Evolutionary conservation across 2,888 invertebrate species (phyloP), one percentile per base, ranked within the genome.

Genomic region (Athetis lepigone): DNA sequence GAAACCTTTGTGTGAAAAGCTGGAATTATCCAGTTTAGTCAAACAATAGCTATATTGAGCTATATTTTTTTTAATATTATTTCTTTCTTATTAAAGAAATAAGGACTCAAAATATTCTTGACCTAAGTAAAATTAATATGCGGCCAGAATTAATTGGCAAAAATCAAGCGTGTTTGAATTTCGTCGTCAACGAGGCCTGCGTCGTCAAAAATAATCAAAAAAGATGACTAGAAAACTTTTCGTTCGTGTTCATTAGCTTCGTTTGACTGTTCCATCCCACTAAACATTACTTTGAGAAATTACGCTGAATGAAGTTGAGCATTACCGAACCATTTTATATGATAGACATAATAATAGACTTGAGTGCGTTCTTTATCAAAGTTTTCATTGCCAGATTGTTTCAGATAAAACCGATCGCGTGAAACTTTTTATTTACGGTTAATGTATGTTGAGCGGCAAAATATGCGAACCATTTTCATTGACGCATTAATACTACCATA

Each of bases 261-360:
- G 37, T 45, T 64, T 19, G 49, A 43, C 25, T 50, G 37, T 65
- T 65, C 66, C 60, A 61, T 42, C 36, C 36, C 43, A 61, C 63
- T 74, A 40, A 19, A 7, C 45, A 55, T 70, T 46, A 25, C 63
- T 69, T 69, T 71, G 55, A 47, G 54, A 66, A 42, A 66, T 72
- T 39, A 66, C 50, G 18, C 16, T 37, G 19, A 42, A 55, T 39
- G 40, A 55, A 55, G 50, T 63, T 40, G 16, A 36, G 16, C 23
- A 50, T 55, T 50, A 62, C 8, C 11, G 36, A 46, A 18, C 11
- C n/a, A 36, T 43, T 36, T 27, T 57, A 57, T 47, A 47, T 25
- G n/a, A 25, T 45, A n/a, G 58, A 29, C 16, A 29, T 27, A 37
- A 23, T 56, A 47, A 47, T 25, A 43, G 18, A 59, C 37, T 54